Evolutionary conservation across 2,113 vertebrate species (phyloP).

Genomic region (Python bivittatus): DNA sequence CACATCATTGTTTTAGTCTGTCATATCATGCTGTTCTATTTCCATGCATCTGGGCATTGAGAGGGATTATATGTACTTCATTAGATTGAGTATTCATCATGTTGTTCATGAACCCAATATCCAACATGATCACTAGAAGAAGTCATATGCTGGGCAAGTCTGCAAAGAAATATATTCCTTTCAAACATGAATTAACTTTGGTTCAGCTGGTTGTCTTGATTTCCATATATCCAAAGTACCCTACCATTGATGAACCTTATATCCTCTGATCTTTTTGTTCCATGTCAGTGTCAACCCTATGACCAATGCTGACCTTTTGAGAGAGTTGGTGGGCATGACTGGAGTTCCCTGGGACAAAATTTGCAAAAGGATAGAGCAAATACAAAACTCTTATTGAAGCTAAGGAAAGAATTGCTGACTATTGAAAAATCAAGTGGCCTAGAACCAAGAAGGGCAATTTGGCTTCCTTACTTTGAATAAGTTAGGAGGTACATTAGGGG

Average conservation of each 20-base stretch:
- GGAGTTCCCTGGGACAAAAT: background rate
- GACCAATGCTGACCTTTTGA: background rate
- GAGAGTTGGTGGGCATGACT: background rate
- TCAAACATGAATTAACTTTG: background rate
- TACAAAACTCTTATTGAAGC: background rate
- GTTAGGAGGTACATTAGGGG: background rate
- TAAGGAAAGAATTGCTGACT: background rate
- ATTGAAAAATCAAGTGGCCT: background rate
- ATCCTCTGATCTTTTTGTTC: background rate
- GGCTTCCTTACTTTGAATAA: background rate
- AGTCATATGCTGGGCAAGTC: background rate
- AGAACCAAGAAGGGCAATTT: background rate
- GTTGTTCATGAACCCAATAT: background rate
- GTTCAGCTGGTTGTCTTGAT: background rate
- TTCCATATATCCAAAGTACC: background rate
- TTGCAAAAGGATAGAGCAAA: background rate
- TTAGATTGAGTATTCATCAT: background rate
- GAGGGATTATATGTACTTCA: background rate
- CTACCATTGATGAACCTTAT: background rate
- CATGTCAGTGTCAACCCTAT: background rate
- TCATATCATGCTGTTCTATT: background rate
- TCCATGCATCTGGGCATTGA: background rate
- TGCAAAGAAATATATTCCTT: background rate
- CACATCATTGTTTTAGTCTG: background rate
- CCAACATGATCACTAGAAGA: background rate